Base-by-base conservation (phyloP, 2,113 vertebrate genomes). In the Phasianus colchicus region DNA sequence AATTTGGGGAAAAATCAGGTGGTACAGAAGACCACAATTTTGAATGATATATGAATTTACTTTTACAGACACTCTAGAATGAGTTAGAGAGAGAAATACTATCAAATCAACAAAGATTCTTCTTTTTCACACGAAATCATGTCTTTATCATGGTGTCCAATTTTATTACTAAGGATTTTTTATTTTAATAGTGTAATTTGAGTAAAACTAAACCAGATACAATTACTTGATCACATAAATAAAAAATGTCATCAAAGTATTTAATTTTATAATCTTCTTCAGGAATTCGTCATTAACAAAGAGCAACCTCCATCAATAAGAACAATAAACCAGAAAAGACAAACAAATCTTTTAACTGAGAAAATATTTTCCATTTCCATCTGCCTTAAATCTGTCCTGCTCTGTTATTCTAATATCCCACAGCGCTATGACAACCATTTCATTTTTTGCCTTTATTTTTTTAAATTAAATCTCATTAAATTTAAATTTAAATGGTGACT, bases 381-480 rank as follows among this genome's bases (percentile, higher is more conserved):
- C 36, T 79, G 22, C 48, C 76, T 70, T 34, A 55, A 43, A 48
- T 76, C 8, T 82, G 9, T 73, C 50, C 45, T 61, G 16, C 7
- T 61, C 48, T 79, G 7, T 43, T 73, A 16, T 75, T 54, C 52
- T 69, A 7, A 30, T 74, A 30, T 47, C n/a, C 24, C 36, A 34
- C 45, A 66, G 13, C 50, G 13, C 40, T 6, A 3, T 80, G 66
- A 90, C 58, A 70, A 27, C 9, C 3, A 70, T 34, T 30, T 78
- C 9, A 54, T 32, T 92, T 83, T 83, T 40, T 15, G 30, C 65
- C 11, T 50, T 50, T 58, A 6, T 48, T 9, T 81, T 88, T 79
- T 92, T 15, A 82, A 91, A 76, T 78, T 40, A 55, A 88, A 91
- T 83, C 13, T 82, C n/a, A 67, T 89, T 93, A 88, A 42, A 78